phyloP scores from a whole-genome alignment of 2,797 vertebrate genomes.

The Ciconia nigra region DNA sequence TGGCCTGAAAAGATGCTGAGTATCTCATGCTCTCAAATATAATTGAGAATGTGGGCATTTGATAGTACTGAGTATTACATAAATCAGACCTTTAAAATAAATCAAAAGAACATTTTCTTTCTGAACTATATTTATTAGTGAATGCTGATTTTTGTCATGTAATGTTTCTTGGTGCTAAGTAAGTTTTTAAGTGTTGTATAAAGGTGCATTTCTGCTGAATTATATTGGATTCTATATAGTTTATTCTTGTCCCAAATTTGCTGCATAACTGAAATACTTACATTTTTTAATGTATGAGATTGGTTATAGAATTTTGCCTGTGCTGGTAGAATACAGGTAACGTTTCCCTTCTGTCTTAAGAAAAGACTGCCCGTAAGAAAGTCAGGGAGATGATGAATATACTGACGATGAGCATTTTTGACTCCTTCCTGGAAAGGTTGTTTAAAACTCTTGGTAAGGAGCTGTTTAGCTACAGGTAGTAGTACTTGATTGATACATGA shows the following conservation, averaged over 20 bases:
- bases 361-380: neutral
- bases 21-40: neutral
- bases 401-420: neutral
- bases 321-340: neutral
- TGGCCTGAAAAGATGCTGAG: neutral
- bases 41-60: neutral
- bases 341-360: neutral
- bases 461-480: neutral
- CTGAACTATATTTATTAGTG: constrained; percentile 6
- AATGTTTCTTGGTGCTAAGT: neutral
- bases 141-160: constrained; percentile 17
- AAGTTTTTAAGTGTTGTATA: neutral
- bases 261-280: neutral
- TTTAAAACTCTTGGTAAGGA: neutral
- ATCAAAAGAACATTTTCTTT: constrained; percentile 3
- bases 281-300: neutral
- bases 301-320: neutral
- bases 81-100: neutral
- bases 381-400: neutral
- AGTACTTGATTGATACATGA: neutral
- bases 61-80: neutral
- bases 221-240: neutral
- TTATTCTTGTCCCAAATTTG: neutral
- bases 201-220: neutral
- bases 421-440: neutral